Evolutionary conservation across 2,888 invertebrate genomes (phyloP), one percentile per base, ranked within the genome.

Genomic region (Tiphia femorata): DNA sequence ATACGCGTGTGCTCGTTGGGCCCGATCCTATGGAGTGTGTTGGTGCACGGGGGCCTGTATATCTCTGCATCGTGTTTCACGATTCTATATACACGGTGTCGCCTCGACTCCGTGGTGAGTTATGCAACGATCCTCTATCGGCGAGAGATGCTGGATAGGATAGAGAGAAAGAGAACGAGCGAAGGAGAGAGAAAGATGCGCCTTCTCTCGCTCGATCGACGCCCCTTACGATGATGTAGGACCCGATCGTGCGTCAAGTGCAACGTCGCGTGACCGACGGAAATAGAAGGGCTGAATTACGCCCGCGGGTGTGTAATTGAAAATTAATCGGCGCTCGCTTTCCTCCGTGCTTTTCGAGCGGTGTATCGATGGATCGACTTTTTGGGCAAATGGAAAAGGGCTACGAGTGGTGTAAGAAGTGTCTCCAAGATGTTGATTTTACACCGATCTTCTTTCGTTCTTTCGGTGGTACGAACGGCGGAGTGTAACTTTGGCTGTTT

Each of bases 201-300:
- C 21, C 51, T 49, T 25, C 54, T 46, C 42, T 25, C 44, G 20
- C 17, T 23, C 49, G 41, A 50, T 37, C 21, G 42, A 27, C 30
- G 43, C 12, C 41, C 23, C 37, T 47, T 20, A n/a, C 43, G 54
- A 53, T 38, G 61, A 58, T 53, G 43, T 37, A 51, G 53, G 51
- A 52, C 49, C 48, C 43, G 64, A 65, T 62, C 53, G 58, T 53
- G 61, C 60, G 61, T 68, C 66, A 55, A 63, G 61, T 59, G 63
- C 57, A 68, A 40, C 57, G 38, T 65, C 58, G 66, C 68, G 66
- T 67, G 66, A 66, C 66, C 49, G 29, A 43, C 58, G 57, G 61
- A 50, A 57, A 58, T 59, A 53, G 62, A 48, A 44, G 44, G 57
- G 53, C 21, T 52, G 49, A 57, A 62, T 68, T 56, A 58, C 54